These are phyloP conservation scores for Physeter macrocephalus DNA, from an alignment of 2,113 vertebrate species.

Conservation along the genomic window DNA sequence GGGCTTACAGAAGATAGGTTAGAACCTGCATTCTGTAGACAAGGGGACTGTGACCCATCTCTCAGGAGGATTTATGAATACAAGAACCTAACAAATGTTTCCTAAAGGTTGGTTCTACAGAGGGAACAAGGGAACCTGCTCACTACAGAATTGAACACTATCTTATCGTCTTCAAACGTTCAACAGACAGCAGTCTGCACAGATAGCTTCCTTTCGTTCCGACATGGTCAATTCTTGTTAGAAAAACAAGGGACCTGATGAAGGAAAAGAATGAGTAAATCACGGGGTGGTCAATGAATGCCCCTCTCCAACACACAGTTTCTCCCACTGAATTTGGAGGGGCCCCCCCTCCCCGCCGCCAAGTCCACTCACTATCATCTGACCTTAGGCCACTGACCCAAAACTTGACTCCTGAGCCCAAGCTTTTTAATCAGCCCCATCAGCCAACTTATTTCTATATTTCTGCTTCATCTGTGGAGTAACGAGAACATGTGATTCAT, in stretches of 20 bases:
- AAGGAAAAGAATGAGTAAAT: not conserved
- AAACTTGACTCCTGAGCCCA: not conserved
- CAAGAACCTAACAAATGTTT: not conserved
- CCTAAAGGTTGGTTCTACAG: not conserved
- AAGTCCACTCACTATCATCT: not conserved
- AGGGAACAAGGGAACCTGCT: not conserved
- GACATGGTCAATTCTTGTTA: not conserved
- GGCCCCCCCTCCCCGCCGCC: not conserved
- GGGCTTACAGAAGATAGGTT: not conserved
- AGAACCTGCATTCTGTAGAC: not conserved
- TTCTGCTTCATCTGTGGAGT: not conserved
- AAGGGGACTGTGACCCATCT: not conserved
- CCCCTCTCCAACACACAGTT: not conserved
- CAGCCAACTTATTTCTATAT: not conserved
- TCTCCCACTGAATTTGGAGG: not conserved
- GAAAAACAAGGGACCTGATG: not conserved
- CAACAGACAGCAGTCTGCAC: not conserved
- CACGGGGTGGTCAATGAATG: rapidly evolving
- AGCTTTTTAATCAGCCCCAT: not conserved
- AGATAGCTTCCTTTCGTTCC: not conserved
- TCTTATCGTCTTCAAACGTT: not conserved
- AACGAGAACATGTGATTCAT: not conserved
- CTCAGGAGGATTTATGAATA: not conserved
- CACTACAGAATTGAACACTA: not conserved
- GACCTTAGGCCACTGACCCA: too few relatives aligned